Evolutionary conservation across 2,888 invertebrate species (phyloP), one percentile per base, ranked within the genome.

Genomic region (Subacronicta megacephala): DNA sequence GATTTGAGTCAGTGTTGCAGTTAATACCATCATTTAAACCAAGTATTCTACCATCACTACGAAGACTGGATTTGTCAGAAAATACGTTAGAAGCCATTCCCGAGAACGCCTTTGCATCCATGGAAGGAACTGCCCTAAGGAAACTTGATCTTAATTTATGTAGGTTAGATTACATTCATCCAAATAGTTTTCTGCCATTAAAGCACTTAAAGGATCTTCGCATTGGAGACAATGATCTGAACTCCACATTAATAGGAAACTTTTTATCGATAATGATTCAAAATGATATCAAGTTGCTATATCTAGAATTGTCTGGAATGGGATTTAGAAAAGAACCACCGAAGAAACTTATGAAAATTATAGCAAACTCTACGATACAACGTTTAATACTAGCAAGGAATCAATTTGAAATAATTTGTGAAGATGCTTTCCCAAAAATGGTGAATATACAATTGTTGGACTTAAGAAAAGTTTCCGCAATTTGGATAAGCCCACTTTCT

Each of bases 391-490:
- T 96, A 36, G 88, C 94, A 0, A 82, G 91, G 45, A 96, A 96
- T 75, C 95, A 95, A 69, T 95, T 96, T 72, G 95, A 95, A 84
- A 79, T 90, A 1, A 89, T 96, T 7, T 75, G 78, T 10, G 87
- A 92, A 9, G 85, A 92, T n/a, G 82, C 87, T 3, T 96, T 96
- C 77, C 95, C 95, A 1, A 54, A 50, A 37, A 95, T 96, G 95
- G 83, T 88, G 0, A 94, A 95, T 58, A 83, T 96, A 49, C 88
- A 94, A 73, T 69, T 92, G 0, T 74, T 96, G 37, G 95, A 96
- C 80, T 84, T 96, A 38, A 89, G 94, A 49, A 93, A 93, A 75
- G 94, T 95, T 1, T 84, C 92, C 1, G 90, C 94, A 12, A 88
- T 94, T 33, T 83, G 82, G 15, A 88, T 96, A 35, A 90, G 90